phyloP scores from a whole-genome alignment of 2,888 invertebrate genomes.

The Polyommatus icarus region DNA sequence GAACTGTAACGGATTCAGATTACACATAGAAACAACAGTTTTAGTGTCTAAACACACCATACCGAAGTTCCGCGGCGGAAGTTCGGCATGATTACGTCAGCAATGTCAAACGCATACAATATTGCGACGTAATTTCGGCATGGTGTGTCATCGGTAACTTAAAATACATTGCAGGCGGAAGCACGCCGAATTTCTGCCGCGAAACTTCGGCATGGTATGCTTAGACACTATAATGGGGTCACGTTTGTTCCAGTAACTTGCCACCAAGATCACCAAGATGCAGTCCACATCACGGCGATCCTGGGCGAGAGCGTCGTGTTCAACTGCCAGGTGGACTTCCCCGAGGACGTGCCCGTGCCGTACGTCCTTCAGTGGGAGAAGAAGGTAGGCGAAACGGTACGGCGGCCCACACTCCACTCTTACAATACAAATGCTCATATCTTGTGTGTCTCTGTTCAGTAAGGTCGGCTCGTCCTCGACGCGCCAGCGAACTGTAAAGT shows the following conservation, averaged over 20 bases:
- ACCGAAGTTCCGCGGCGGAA: too few species aligned
- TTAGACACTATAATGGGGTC: too few species aligned
- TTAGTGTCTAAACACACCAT: too few species aligned
- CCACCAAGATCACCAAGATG: conserved; percentile 94
- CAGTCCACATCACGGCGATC: conserved; percentile 97
- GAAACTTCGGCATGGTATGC: too few species aligned
- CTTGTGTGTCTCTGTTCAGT: conserved; percentile 79
- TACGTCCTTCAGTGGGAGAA: conserved; percentile 99
- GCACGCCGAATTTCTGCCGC: too few species aligned
- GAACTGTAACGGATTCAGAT: background rate
- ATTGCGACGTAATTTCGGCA: too few species aligned
- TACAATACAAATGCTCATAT: conserved; percentile 79
- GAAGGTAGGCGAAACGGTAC: conserved; percentile 98
- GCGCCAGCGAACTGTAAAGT: conserved; percentile 75
- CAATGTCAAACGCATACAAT: too few species aligned
- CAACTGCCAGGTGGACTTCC: conserved; percentile 98
- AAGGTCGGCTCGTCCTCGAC: conserved; percentile 76
- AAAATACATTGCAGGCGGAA: too few species aligned
- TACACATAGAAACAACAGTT: background rate
- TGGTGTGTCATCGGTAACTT: too few species aligned
- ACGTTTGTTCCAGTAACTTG: conserved; percentile 80
- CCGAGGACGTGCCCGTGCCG: conserved; percentile 96
- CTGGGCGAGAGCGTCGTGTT: conserved; percentile 98
- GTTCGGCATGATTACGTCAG: too few species aligned
- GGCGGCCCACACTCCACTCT: conserved; percentile 83